A percentile compares a stretch with the other conserved stretches of the same genome.
These are phyloP conservation scores for Lasioglossum lativentre DNA, from an alignment of 2,888 invertebrate genomes.

Conservation along the genomic window DNA sequence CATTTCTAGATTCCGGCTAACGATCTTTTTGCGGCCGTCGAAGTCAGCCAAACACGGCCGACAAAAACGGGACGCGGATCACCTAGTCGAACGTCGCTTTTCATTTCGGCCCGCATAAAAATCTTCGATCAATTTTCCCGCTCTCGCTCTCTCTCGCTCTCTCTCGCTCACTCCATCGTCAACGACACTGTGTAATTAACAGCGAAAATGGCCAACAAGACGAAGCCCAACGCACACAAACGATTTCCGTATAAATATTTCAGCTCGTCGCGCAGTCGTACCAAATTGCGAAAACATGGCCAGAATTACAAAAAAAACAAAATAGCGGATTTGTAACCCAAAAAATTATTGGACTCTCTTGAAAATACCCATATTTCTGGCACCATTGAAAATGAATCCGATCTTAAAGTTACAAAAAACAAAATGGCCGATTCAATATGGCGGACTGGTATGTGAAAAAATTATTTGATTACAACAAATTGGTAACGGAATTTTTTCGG, in stretches of 20 bases:
- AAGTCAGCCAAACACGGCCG: conserved; percentile 45
- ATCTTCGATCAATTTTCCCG: conserved; percentile 22
- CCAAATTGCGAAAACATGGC: no score
- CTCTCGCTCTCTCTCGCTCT: background rate
- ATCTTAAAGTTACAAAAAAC: no score
- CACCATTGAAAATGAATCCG: no score
- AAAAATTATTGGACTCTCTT: no score
- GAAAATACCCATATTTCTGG: no score
- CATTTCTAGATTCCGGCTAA: conserved; percentile 68
- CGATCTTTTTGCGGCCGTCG: conserved; percentile 68
- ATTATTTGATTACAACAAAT: no score
- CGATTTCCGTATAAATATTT: background rate
- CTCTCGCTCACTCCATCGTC: background rate
- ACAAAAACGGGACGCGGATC: conserved; percentile 55
- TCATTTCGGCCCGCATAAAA: conserved; percentile 36
- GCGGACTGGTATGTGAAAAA: no score
- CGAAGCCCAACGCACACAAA: background rate
- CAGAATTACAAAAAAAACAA: no score
- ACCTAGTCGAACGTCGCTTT: conserved; percentile 48
- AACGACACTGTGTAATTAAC: background rate
- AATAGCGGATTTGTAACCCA: no score
- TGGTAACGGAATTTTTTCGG: no score
- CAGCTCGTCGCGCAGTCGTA: no score
- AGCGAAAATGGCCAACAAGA: background rate
- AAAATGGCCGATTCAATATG: no score